Evolutionary conservation across 2,888 invertebrate genomes (phyloP), one percentile per base, ranked within the genome.

Genomic region (Pasiphila rectangulata): DNA sequence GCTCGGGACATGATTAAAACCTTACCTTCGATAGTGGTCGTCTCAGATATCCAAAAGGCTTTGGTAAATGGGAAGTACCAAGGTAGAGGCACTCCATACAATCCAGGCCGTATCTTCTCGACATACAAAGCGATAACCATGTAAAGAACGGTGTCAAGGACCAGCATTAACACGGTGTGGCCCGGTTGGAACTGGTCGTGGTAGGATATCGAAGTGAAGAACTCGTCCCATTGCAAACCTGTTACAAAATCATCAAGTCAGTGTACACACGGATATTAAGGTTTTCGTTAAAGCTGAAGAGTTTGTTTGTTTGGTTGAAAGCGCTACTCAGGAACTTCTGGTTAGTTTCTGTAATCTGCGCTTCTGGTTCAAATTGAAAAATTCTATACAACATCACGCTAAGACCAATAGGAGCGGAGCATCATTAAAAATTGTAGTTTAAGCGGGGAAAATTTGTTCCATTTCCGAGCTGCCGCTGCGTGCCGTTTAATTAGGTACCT

Each of bases 91-190:
- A 97, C 93, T 2, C 97, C 97, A 72, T 93, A 96, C 45, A 94
- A 91, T 2, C 97, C 97, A 0, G 98, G 98, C 54, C 93, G 91
- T 37, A 98, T 91, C 52, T 94, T 95, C 78, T 97, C 97, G 16
- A 97, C 88, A 67, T 98, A 98, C 75, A 97, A 87, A 0, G 97
- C 94, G 19, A 97, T 83, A 1, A 93, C 43, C 69, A 95, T 90
- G 69, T 96, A 96, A 0, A 96, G 50, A 15, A 94, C 54, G 0
- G 91, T 79, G 65, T 95, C 95, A 0, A 95, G 56, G 34, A 95
- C 70, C 62, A 97, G 79, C 90, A 96, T 93, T 1, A 95, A 61
- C 27, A 95, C 89, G 16, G 94, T 90, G 56, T 92, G 90, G 1
- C 93, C 94, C 44, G 96, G 84, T 4, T 92, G 90, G 40, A 95